Conservation (phyloP, 2,797 vertebrate genomes). For the Chaetodon trifasciatus region DNA sequence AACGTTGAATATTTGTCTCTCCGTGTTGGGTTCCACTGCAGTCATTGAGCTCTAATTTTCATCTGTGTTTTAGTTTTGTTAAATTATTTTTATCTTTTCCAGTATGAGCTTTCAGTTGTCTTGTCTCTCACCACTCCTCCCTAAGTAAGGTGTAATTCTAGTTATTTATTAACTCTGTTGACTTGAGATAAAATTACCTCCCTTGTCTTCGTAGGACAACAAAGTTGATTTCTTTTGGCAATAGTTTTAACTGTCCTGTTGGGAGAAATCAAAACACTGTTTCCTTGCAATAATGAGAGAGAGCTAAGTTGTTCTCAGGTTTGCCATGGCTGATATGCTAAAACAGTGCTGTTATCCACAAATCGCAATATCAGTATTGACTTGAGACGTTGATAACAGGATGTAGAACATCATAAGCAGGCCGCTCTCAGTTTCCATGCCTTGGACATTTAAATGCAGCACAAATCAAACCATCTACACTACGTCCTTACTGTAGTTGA, state of each 20-base stretch:
- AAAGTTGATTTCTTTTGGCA: background rate
- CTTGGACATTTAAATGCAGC: background rate
- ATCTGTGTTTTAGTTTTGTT: background rate
- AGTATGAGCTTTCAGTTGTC: background rate
- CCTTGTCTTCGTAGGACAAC: background rate
- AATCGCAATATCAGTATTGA: background rate
- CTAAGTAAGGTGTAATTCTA: background rate
- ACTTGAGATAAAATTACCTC: background rate
- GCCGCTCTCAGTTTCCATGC: background rate
- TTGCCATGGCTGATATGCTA: background rate
- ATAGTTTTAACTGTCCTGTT: background rate
- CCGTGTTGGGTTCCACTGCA: background rate
- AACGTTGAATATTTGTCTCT: background rate
- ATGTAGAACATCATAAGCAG: background rate
- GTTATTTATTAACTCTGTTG: background rate
- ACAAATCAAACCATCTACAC: background rate
- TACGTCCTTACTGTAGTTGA: background rate
- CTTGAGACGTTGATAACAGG: background rate
- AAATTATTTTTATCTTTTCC: background rate
- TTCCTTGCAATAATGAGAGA: background rate
- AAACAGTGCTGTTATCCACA: background rate
- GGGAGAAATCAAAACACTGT: too few relatives aligned
- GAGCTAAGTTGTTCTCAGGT: background rate
- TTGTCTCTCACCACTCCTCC: background rate
- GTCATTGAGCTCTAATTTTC: background rate